Evolutionary conservation across 1,140 invertebrate genomes (phyloP), one percentile per base, ranked within the genome.

Genomic region (Parasteatoda tepidariorum): DNA sequence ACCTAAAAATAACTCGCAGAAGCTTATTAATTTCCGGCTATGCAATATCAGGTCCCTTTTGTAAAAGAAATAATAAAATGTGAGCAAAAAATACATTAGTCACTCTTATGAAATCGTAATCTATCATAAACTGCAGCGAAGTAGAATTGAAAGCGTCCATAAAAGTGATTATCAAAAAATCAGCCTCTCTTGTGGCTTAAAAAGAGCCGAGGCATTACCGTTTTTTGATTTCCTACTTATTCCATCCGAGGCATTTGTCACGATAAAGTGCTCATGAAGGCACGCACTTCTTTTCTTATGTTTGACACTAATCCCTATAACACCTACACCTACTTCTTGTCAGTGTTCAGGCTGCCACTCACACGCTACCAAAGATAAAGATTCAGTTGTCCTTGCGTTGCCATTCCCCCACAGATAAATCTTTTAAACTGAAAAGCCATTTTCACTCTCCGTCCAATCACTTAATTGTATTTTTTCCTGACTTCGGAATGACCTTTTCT

Each of bases 301-400:
- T 28, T 26, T 78, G 74, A 78, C 74, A 78, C 74, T 78, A 78
- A 78, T 78, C 74, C 74, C n/a, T 38, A 31, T 48, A 66, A 78
- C 74, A 31, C 74, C 74, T 66, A 78, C 74, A 66, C 74, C 74
- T 78, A 48, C 24, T 78, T 78, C 62, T 54, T 38, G 38, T 48
- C 34, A 22, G 73, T 75, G 73, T 34, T 75, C 55, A 75, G 73
- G 34, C 73, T 66, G 74, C 66, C 74, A 78, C 61, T 78, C 74
- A 75, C 18, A 15, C 15, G 38, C 73, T 75, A 62, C 59, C 55
- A 33, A n/a, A 31, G 30, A n/a, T 24, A 66, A 33, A 31, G 62
- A 66, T 66, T 66, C 24, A 5, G 62, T 33, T 66, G 59, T 75
- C 59, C 55, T 75, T 75, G 57, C 34, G 73, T 75, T 75, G 73